phyloP scores from a whole-genome alignment of 2,113 vertebrate genomes.

The Rhea pennata region DNA sequence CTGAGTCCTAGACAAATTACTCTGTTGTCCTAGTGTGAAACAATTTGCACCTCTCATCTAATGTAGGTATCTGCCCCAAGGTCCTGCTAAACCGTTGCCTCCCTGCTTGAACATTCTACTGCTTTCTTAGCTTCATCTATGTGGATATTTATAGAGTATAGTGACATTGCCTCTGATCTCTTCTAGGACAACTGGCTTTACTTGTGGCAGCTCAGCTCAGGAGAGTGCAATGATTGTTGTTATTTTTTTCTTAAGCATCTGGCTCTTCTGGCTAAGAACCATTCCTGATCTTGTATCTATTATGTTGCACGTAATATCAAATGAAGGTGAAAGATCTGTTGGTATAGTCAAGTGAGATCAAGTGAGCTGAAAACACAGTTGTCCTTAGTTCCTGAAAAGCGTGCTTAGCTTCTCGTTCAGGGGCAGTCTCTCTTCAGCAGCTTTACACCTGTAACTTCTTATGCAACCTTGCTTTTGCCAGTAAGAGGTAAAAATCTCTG shows the following conservation, averaged over 20 bases:
- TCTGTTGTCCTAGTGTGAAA: background rate
- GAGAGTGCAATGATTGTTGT: background rate
- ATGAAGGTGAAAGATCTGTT: constrained; percentile 31
- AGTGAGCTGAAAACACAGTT: background rate
- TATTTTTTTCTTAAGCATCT: background rate
- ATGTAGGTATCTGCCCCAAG: background rate
- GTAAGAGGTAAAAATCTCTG: background rate
- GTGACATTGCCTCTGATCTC: constrained; percentile 24
- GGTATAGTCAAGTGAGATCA: constrained; percentile 8
- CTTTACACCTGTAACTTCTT: background rate
- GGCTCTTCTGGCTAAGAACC: constrained; percentile 19
- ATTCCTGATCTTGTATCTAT: background rate
- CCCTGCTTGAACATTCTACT: constrained; percentile 10
- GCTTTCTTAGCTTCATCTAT: background rate
- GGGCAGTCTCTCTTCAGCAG: background rate
- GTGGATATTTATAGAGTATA: constrained; percentile 49
- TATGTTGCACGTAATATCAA: background rate
- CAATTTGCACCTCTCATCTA: background rate
- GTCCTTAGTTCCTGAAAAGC: constrained; percentile 43
- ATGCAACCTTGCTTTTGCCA: fast-evolving
- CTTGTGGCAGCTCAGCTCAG: constrained; percentile 13
- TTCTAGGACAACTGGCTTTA: background rate
- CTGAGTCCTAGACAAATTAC: background rate
- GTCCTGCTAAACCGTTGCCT: background rate
- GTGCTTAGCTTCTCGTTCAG: background rate